A percentile compares a stretch with the other conserved stretches of the same genome.
Evolutionary conservation across 2,113 vertebrate species (phyloP).

Genomic region (Piaya cayana): DNA sequence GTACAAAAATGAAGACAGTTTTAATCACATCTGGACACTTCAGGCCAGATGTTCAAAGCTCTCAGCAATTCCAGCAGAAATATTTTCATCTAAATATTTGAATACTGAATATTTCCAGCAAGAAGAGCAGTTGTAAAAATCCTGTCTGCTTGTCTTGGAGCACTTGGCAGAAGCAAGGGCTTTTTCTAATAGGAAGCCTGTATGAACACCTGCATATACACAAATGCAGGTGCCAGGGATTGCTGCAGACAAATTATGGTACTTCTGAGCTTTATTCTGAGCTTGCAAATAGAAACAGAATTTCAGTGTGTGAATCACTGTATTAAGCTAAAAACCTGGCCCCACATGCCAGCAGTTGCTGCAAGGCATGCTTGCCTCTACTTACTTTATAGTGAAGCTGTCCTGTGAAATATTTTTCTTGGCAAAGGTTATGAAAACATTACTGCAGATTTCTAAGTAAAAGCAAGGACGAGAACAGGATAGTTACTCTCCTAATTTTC

Average conservation of each 20-base stretch:
- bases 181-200: not conserved
- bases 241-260: not conserved
- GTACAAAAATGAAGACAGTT: not conserved
- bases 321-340: not conserved
- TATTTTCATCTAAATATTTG: not conserved
- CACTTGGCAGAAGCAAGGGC: not conserved
- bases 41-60: not conserved
- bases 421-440: not conserved
- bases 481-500: not conserved
- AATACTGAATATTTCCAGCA: not conserved
- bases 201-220: not conserved
- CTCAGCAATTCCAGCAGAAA: not conserved
- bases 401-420: not conserved
- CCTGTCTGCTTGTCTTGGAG: not conserved
- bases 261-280: not conserved
- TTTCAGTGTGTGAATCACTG: not conserved
- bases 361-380: not conserved
- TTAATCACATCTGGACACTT: not conserved
- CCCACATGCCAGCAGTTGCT: not conserved
- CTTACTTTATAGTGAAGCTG: not conserved
- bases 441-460: not conserved
- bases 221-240: not conserved
- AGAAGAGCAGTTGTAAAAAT: not conserved
- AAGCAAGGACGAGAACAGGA: not conserved
- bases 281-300: not conserved